Conservation (phyloP, 2,113 vertebrate genomes). For the Ellobius talpinus region DNA sequence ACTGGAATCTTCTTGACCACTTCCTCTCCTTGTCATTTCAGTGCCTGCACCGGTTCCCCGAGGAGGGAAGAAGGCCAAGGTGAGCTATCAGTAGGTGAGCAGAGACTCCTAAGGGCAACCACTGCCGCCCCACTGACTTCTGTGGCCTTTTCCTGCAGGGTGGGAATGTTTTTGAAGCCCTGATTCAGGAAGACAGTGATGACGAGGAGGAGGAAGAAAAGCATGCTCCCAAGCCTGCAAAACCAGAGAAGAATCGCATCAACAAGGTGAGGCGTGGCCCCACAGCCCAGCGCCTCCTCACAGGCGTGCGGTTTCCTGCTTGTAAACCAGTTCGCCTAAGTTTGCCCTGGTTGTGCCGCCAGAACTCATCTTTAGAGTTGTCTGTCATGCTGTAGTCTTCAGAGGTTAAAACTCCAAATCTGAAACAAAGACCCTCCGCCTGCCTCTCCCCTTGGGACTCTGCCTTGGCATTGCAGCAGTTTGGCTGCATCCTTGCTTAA, state of each 20-base stretch:
- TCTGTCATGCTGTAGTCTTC: not conserved
- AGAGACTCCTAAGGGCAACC: not conserved
- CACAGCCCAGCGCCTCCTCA: not conserved
- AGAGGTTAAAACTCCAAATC: not conserved
- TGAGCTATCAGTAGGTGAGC: conserved; percentile 1
- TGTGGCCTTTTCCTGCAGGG: conserved; percentile 82
- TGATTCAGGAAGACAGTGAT: conserved; percentile 91
- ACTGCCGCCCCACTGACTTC: not conserved
- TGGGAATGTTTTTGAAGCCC: conserved; percentile 93
- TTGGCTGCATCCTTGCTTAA: not conserved
- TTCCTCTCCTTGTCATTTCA: conserved; percentile 56
- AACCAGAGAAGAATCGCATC: conserved; percentile 79
- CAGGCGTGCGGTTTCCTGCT: not conserved
- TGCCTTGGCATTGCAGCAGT: accelerated
- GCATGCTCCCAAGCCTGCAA: conserved; percentile 71
- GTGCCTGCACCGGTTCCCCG: not conserved
- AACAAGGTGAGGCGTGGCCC: conserved; percentile 75
- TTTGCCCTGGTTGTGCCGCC: not conserved
- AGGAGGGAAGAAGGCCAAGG: conserved; percentile 77
- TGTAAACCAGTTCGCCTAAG: not conserved
- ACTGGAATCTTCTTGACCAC: not conserved
- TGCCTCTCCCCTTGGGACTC: not conserved
- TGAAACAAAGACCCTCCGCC: not conserved
- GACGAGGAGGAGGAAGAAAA: conserved; percentile 86
- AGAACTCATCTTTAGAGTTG: not conserved